These are phyloP conservation scores for Vulpes lagopus DNA, from an alignment of 2,113 vertebrate species.

Conservation along the genomic window DNA sequence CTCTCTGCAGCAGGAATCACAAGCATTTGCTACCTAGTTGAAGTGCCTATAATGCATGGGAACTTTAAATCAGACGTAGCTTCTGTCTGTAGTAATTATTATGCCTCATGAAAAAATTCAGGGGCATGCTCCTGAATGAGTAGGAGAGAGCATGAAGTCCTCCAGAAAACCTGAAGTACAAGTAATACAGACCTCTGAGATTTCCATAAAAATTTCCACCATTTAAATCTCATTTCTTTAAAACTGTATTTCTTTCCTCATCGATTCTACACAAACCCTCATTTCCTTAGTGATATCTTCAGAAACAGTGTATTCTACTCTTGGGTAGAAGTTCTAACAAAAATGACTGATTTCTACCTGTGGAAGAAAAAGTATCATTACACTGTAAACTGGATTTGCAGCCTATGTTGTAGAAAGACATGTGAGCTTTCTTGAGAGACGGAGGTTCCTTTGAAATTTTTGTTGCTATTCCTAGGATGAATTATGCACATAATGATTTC, in stretches of 20 bases:
- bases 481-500: neutral
- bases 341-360: neutral
- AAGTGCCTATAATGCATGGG: neutral
- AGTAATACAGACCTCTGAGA: neutral
- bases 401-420: neutral
- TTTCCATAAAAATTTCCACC: neutral
- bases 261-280: neutral
- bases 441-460: neutral
- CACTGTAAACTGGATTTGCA: neutral
- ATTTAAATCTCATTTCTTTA: neutral
- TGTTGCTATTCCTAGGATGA: neutral
- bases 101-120: neutral
- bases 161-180: neutral
- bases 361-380: neutral
- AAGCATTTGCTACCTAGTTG: neutral
- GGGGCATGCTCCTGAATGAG: neutral
- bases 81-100: neutral
- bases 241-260: neutral
- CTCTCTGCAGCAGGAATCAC: neutral
- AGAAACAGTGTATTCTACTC: neutral
- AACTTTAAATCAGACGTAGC: neutral
- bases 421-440: neutral
- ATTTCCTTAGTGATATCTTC: neutral
- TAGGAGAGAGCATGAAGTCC: neutral
- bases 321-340: neutral